These are phyloP conservation scores for Dynastes maya DNA, from an alignment of 2,888 invertebrate species.

Conservation along the genomic window DNA sequence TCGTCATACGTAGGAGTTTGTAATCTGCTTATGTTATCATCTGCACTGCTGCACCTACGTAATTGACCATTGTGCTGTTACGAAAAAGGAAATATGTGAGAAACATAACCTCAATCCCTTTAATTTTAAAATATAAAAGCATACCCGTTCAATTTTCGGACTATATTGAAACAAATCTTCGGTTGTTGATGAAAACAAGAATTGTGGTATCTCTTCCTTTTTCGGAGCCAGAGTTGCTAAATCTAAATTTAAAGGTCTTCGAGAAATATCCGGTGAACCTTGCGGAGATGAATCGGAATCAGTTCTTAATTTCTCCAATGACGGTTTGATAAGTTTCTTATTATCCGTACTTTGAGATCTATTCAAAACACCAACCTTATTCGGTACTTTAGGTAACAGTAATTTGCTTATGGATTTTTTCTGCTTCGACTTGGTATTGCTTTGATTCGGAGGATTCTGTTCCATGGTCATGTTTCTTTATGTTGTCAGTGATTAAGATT, in stretches of 20 bases:
- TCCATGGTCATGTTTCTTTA: conserved; percentile 62
- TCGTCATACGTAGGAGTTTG: conserved; percentile 51
- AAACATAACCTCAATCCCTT: not conserved
- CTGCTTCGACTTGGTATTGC: conserved; percentile 61
- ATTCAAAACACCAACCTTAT: conserved; percentile 66
- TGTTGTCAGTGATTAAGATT: conserved; percentile 29
- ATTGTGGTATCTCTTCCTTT: conserved; percentile 43
- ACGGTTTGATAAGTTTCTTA: conserved; percentile 51
- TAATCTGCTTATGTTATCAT: conserved; percentile 63
- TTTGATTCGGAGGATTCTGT: conserved; percentile 59
- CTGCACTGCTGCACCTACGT: conserved; percentile 66
- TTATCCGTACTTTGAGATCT: conserved; percentile 55
- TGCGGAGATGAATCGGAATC: conserved; percentile 57
- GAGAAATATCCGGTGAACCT: conserved; percentile 62
- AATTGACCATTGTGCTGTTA: conserved; percentile 56
- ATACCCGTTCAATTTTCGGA: conserved; percentile 43
- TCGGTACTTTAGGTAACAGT: conserved; percentile 66
- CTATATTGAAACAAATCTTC: conserved; percentile 49
- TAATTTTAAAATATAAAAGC: not conserved
- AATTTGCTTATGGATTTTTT: conserved; percentile 66
- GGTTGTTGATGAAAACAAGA: conserved; percentile 39
- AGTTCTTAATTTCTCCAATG: conserved; percentile 55
- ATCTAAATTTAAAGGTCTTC: conserved; percentile 68
- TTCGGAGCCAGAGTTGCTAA: conserved; percentile 60
- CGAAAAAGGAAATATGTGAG: conserved; percentile 1